Conservation (phyloP, 2,797 vertebrate species). For the Spheniscus humboldti region DNA sequence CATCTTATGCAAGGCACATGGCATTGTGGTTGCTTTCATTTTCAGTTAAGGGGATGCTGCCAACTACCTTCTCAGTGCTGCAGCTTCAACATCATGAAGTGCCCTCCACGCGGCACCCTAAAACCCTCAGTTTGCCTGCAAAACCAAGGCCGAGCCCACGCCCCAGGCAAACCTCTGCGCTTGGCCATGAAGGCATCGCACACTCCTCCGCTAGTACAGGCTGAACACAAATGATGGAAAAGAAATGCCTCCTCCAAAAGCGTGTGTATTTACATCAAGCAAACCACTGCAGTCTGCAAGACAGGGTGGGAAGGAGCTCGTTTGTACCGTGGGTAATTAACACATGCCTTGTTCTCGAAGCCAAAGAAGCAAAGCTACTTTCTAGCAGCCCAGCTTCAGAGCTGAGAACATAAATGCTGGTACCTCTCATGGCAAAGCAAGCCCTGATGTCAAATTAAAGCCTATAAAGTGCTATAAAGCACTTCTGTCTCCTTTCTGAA, state of each 20-base stretch:
- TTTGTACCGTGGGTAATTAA: neutral
- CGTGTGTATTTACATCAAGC: neutral
- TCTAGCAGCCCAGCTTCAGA: neutral
- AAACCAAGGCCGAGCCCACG: neutral
- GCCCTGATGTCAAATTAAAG: neutral
- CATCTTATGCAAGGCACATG: neutral
- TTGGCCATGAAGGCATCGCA: neutral
- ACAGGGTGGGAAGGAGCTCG: neutral
- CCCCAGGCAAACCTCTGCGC: neutral
- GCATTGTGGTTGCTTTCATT: neutral
- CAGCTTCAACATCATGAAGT: neutral
- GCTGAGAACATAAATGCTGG: neutral
- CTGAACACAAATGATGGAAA: neutral
- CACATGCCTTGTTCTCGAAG: rapidly evolving
- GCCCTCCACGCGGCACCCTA: neutral
- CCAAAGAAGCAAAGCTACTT: neutral
- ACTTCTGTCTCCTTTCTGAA: neutral
- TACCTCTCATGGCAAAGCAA: neutral
- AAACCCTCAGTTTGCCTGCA: neutral
- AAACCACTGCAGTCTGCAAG: neutral
- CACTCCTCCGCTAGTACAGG: neutral
- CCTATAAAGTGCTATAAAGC: neutral
- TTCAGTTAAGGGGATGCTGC: neutral
- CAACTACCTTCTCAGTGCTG: neutral
- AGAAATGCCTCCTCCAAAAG: neutral